These are phyloP conservation scores for Ranitomeya variabilis DNA, from an alignment of 2,113 vertebrate species.

Conservation along the genomic window DNA sequence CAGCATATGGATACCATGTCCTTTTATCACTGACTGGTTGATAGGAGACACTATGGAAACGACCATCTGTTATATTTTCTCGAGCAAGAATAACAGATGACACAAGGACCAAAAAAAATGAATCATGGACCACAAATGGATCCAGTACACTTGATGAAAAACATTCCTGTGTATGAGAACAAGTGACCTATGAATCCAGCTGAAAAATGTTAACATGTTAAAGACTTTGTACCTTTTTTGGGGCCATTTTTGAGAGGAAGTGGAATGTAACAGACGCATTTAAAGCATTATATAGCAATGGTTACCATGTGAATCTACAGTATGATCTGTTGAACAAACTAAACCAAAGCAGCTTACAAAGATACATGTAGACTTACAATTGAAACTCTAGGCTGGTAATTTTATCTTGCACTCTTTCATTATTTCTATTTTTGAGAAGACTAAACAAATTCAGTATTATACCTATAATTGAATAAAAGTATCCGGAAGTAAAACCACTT, in stretches of 20 bases:
- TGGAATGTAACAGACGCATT: background rate
- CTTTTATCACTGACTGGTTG: no score
- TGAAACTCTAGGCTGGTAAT: background rate
- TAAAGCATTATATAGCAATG: background rate
- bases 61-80: no score
- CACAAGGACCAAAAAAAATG: no score
- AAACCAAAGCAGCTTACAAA: background rate
- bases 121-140: no score
- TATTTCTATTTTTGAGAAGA: conserved; percentile 6
- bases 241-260: background rate
- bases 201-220: no score
- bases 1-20: no score
- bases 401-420: conserved; percentile 26
- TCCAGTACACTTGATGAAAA: no score
- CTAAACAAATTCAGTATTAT: background rate
- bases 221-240: no score
- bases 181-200: no score
- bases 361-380: background rate
- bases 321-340: background rate
- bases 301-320: background rate
- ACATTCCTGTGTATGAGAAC: no score
- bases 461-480: background rate
- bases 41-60: no score
- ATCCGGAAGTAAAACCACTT: background rate
- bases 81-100: no score